Percentiles rank a stretch among this genome's conserved stretches.
Evolutionary conservation across 2,797 vertebrate genomes (phyloP).

Genomic region (Onychomys leucogaster): DNA sequence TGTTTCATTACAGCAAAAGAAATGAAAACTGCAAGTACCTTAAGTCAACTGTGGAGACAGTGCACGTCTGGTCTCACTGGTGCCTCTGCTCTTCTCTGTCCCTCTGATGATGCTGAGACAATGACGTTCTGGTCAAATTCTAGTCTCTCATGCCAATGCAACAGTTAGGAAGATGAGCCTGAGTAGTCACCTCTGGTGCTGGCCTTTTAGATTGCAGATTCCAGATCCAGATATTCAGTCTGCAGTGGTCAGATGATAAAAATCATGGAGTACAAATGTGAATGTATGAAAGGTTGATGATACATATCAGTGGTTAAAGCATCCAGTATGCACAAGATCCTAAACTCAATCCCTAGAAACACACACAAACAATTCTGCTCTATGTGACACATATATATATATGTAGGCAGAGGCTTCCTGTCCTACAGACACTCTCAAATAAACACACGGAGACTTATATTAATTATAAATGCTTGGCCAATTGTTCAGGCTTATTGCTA

Average conservation of each 20-base stretch:
- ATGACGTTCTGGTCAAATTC: neutral
- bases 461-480: too few relatives aligned
- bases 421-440: too few relatives aligned
- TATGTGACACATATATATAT: too few relatives aligned
- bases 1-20: too few relatives aligned
- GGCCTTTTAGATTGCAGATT: neutral
- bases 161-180: too few relatives aligned
- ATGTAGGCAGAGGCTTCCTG: too few relatives aligned
- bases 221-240: neutral
- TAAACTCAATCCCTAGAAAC: neutral
- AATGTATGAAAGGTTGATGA: too few relatives aligned
- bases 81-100: neutral
- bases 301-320: too few relatives aligned
- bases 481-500: too few relatives aligned
- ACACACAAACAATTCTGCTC: neutral
- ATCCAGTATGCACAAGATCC: neutral
- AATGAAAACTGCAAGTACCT: neutral
- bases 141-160: neutral
- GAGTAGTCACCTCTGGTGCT: neutral
- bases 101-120: neutral
- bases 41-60: neutral
- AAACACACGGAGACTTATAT: too few relatives aligned
- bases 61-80: neutral
- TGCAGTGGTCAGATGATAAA: neutral
- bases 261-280: too few relatives aligned